Evolutionary conservation across 2,113 vertebrate species (phyloP).

Genomic region (Sturnus vulgaris): DNA sequence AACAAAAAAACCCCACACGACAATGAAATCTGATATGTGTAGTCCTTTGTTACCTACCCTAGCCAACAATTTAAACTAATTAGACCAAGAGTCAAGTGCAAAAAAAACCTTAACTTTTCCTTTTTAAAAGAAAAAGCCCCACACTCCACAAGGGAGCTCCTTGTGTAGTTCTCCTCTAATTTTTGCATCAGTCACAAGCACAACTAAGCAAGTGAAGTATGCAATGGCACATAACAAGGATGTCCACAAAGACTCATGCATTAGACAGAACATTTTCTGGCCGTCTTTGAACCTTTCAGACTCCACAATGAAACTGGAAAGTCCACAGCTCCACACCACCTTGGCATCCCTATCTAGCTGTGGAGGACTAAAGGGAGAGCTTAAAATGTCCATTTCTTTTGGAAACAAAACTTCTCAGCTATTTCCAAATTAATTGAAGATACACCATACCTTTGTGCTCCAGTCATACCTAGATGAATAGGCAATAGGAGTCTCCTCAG

Average conservation of each 20-base stretch:
- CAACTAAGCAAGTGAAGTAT: not conserved
- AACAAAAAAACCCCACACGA: not conserved
- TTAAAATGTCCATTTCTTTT: not conserved
- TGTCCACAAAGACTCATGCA: not conserved
- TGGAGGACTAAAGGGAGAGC: not conserved
- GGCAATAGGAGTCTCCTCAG: not conserved
- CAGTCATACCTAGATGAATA: not conserved
- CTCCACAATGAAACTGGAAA: not conserved
- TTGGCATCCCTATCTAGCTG: not conserved
- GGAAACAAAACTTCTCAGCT: not conserved
- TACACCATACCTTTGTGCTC: not conserved
- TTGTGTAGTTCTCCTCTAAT: not conserved
- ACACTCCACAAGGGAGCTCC: not conserved
- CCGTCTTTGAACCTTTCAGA: not conserved
- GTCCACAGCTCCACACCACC: not conserved
- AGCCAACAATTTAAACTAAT: not conserved
- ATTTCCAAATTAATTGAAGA: not conserved
- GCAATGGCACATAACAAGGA: not conserved
- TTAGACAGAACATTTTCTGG: not conserved
- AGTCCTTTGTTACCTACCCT: not conserved
- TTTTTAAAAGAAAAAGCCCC: not conserved
- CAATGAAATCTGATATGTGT: not conserved
- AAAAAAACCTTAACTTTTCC: accelerated
- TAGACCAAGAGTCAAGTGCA: not conserved
- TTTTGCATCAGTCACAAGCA: not conserved